Evolutionary conservation across 2,888 invertebrate genomes (phyloP), one percentile per base, ranked within the genome.

Genomic region (Drosophila algonquin): DNA sequence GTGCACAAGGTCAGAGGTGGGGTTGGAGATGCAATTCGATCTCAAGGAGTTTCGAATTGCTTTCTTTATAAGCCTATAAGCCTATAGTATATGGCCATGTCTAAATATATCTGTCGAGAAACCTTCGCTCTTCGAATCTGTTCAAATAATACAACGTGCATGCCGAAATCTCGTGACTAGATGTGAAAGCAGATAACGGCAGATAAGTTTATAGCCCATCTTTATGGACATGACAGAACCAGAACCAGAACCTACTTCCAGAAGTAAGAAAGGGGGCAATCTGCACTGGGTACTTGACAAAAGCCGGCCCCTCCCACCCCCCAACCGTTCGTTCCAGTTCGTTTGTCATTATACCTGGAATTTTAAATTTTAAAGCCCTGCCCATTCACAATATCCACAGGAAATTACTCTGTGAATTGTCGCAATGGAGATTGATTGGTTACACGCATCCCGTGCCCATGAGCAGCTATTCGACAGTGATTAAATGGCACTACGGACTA

Each of bases 181-280:
- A 30, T 46, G 56, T 55, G 63, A 24, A 35, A 18, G 54, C 70
- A 81, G 79, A 80, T 79, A 75, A 77, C 72, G 63, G 57, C 65
- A 77, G 73, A 86, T 86, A 85, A 63, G 70, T 73, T 67, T 57
- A 63, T 64, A 70, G 58, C 61, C 77, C 77, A 81, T 86, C 86
- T 81, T 86, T 81, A 81, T 81, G 75, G 77, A 72, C 21, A 21
- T 71, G 55, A 35, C 56, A n/a, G 9, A 35, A 10, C 47, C 32
- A 50, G 40, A 24, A n/a, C 35, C 32, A 40, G 16, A 24, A 21
- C n/a, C 51, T 32, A 32, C 58, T 70, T 52, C 24, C 24, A 24
- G 24, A 51, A 69, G 62, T 65, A 67, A 56, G 62, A 50, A 53
- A 47, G 47, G 46, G 52, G 50, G 12, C 27, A 16, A 27, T 27